Evolutionary conservation across 2,113 vertebrate genomes (phyloP).

Genomic region (Brachyistius frenatus): DNA sequence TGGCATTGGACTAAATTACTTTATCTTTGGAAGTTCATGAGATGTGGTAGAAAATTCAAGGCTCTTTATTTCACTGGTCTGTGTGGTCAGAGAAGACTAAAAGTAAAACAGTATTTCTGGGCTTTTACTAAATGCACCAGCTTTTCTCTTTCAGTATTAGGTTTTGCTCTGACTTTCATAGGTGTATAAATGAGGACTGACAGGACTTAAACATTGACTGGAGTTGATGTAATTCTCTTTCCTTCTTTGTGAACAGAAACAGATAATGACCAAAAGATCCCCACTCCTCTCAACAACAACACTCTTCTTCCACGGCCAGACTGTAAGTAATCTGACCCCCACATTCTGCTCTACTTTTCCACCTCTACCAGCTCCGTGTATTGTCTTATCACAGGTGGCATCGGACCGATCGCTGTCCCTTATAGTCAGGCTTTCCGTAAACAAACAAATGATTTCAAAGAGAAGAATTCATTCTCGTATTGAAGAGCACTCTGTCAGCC

Average conservation of each 20-base stretch:
- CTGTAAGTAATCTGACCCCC: constrained; percentile 65
- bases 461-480: constrained; percentile 68
- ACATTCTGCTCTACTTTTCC: constrained; percentile 28
- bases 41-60: background rate
- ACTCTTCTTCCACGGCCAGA: constrained; percentile 60
- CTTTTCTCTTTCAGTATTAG: background rate
- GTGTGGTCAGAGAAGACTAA: background rate
- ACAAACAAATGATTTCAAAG: constrained; percentile 68
- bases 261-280: constrained; percentile 68
- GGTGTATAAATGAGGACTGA: too few species aligned
- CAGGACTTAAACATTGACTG: too few species aligned
- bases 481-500: constrained; percentile 13
- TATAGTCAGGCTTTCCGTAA: constrained; percentile 7
- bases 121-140: background rate
- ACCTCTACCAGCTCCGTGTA: background rate
- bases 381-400: constrained; percentile 1
- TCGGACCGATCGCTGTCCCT: constrained; percentile 2
- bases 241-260: constrained; percentile 53
- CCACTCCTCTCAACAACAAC: constrained; percentile 65
- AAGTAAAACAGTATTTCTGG: background rate
- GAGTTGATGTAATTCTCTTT: background rate
- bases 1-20: background rate
- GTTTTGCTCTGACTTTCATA: too few species aligned
- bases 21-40: background rate
- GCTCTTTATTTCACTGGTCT: background rate